Base-by-base conservation (phyloP, 2,113 vertebrate species). In the Podarcis cretensis region DNA sequence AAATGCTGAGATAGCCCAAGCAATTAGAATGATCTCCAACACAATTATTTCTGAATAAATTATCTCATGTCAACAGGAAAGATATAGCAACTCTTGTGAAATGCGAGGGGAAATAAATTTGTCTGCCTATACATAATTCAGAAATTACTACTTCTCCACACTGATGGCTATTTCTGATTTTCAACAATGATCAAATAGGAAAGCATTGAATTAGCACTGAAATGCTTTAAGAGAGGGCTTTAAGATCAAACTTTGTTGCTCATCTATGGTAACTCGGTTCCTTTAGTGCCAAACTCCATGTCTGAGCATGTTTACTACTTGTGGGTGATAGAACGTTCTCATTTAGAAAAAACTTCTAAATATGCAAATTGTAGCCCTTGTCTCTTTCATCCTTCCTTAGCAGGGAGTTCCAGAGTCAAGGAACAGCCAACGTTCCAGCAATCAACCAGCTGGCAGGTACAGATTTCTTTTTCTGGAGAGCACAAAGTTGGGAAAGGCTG, bases 11-110 rank as follows among this genome's bases (percentile, higher is more conserved):
- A 83, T 48, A 23, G 27, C 32, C 14, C n/a, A 78, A 66, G 65
- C 48, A 86, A 83, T 63, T 89, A 66, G 37, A 30, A 37, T 89
- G 71, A 79, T 86, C 85, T 85, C 75, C 85, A 82, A 82, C 37
- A 32, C 23, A 48, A 69, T 85, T 73, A 43, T 68, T 80, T 85
- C 68, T 25, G 78, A 89, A 85, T 87, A 80, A 78, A 43, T 85
- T 5, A 85, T 16, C 2, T 48, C 3, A 83, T 25, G 71, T 77
- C 74, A 63, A 14, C 71, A 5, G 37, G 23, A 37, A 77, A 74
- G 37, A 25, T 23, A 25, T 25, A 81, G 18, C 32, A 81, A 85
- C 23, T 74, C 68, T 59, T 86, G 78, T n/a, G 48, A 73, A 69
- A 69, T 32, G 23, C 10, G 68, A n/a, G 13, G 25, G 74, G 21